Conservation (phyloP, 2,888 invertebrate genomes). For the Notodonta ziczac region DNA sequence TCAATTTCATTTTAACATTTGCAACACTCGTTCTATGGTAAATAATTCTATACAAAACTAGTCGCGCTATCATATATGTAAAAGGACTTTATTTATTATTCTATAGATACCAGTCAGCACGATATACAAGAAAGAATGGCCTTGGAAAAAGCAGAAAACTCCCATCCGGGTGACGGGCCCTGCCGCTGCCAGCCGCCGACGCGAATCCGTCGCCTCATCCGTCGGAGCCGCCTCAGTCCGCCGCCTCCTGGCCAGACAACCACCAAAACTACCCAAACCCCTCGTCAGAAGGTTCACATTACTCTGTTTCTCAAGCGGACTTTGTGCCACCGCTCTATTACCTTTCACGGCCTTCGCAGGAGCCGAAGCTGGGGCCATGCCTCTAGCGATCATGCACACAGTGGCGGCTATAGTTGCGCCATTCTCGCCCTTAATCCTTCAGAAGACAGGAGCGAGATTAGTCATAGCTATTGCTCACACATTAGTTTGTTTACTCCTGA, state of each 20-base stretch:
- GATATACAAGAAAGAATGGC: constrained; percentile 78
- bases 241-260: constrained; percentile 86
- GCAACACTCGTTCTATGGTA: too few species aligned
- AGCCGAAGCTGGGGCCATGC: constrained; percentile 85
- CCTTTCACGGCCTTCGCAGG: constrained; percentile 83
- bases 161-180: constrained; percentile 48
- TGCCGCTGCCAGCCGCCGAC: constrained; percentile 69
- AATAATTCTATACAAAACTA: too few species aligned
- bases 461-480: constrained; percentile 80
- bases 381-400: constrained; percentile 86
- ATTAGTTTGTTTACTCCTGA: constrained; percentile 84
- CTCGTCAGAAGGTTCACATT: constrained; percentile 79
- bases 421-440: constrained; percentile 73
- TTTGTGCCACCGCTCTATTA: constrained; percentile 86
- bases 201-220: constrained; percentile 89
- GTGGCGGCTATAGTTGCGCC: constrained; percentile 85
- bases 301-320: constrained; percentile 84
- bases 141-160: constrained; percentile 71
- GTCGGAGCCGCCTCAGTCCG: constrained; percentile 91
- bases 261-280: constrained; percentile 78
- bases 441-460: constrained; percentile 68
- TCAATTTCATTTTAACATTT: too few species aligned
- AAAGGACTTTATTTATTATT: constrained; percentile 9
- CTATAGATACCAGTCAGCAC: constrained; percentile 73
- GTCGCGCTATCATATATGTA: neutral